Base-by-base conservation (phyloP, 2,797 vertebrate genomes). In the Sarcophilus harrisii region DNA sequence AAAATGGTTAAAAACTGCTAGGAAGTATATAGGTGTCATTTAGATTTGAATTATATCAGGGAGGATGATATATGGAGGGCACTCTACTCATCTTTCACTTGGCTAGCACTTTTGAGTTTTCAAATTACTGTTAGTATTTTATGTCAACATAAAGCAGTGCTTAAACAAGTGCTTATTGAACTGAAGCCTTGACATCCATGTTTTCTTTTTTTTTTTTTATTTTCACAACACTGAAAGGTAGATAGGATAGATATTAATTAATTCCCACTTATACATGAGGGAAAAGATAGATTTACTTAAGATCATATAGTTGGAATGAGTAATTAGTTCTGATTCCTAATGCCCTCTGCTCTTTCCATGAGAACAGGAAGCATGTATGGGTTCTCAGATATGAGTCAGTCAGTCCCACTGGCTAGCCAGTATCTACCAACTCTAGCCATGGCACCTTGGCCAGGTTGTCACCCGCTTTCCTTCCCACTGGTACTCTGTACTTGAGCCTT, bases 1-100 rank as follows among this genome's bases (percentile, higher is more conserved):
- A 93, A 93, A 93, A 58, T 29, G 92, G 90, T 59, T 87, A 92
- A 94, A 55, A 38, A 93, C 92, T 66, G 66, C 45, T 62, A 32
- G n/a, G 58, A 96, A 94, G 93, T 60, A 54, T 91, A 73, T 92
- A 93, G 29, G 62, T 91, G 49, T 66, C 18, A 6, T 81, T 45
- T 81, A 18, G n/a, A 4, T 81, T 81, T 24, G n/a, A 81, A 45
- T 45, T 81, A 24, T 81, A 81, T 81, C 66, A 38, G n/a, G 66
- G 66, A 38, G n/a, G 8, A 73, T 73, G 29, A 73, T 38, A 16
- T n/a, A 73, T n/a, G 16, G 1, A 4, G 16, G 32, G n/a, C 32
- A 38, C 18, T 62, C 32, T 38, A n/a, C 38, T 32, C 32, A 73
- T 21, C n/a, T 38, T n/a, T 73, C 62, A 73, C 18, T 73, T 73